Percentiles rank a stretch among this genome's conserved stretches.
phyloP scores from a whole-genome alignment of 2,797 vertebrate species.

The Sparus aurata region DNA sequence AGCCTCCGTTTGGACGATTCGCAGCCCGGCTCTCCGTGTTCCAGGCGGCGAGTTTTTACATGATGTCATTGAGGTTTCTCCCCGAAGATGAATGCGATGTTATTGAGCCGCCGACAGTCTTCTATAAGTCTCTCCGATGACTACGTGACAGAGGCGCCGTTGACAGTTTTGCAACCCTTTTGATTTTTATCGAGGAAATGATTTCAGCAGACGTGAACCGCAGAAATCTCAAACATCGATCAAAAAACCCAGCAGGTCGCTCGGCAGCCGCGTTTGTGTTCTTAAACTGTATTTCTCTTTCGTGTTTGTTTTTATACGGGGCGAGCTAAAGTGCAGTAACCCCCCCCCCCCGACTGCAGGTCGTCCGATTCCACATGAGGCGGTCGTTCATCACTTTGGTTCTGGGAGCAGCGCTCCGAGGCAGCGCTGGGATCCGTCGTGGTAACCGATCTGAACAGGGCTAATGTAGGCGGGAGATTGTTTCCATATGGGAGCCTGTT shows the following conservation, averaged over 20 bases:
- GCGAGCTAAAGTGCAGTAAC: constrained; percentile 66
- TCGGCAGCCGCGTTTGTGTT: constrained; percentile 69
- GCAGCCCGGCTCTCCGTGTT: constrained; percentile 66
- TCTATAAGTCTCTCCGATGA: constrained; percentile 51
- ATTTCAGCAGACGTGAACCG: constrained; percentile 62
- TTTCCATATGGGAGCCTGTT: constrained; percentile 83
- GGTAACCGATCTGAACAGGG: constrained; percentile 78
- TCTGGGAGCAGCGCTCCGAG: constrained; percentile 68
- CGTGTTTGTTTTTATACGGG: constrained; percentile 80
- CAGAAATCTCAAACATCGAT: constrained; percentile 59
- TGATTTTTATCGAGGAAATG: constrained; percentile 64
- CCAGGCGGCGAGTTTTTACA: constrained; percentile 62
- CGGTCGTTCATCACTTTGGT: constrained; percentile 77
- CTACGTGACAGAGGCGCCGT: constrained; percentile 37
- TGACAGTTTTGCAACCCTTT: constrained; percentile 65
- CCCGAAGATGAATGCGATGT: constrained; percentile 67
- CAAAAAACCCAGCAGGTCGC: constrained; percentile 58
- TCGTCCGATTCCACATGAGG: constrained; percentile 70
- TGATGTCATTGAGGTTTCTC: constrained; percentile 53
- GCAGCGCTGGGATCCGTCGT: constrained; percentile 75
- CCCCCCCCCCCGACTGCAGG: constrained; percentile 52
- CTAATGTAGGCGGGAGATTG: constrained; percentile 78
- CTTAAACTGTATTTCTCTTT: constrained; percentile 55
- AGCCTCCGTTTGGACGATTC: constrained; percentile 66
- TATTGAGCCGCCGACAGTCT: constrained; percentile 44